Evolutionary conservation across 2,888 invertebrate genomes (phyloP).

Genomic region (Phyllotreta striolata): DNA sequence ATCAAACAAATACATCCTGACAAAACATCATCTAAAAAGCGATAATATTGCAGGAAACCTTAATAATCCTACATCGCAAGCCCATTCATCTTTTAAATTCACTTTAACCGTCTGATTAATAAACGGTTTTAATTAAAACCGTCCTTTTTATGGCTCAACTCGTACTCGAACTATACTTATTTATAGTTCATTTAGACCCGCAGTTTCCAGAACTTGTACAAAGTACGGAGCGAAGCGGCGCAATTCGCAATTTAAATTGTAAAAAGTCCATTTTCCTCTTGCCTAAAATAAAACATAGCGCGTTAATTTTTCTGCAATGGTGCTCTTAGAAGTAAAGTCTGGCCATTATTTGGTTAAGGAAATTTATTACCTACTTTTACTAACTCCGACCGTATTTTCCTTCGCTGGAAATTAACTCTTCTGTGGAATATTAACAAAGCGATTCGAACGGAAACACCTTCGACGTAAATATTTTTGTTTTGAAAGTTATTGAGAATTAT

Average conservation of each 20-base stretch:
- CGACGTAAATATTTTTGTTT: neutral
- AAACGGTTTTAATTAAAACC: conserved; percentile 14
- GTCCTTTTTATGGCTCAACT: conserved; percentile 6
- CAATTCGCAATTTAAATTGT: conserved; percentile 2
- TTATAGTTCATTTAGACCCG: conserved; percentile 6
- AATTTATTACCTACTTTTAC: no score
- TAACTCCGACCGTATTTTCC: no score
- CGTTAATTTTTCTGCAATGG: no score
- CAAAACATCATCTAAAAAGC: no score
- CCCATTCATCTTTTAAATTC: neutral
- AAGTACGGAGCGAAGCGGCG: neutral
- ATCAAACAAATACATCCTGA: no score
- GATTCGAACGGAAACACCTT: no score
- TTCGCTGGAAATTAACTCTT: no score
- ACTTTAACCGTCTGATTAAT: neutral
- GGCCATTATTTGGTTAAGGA: no score
- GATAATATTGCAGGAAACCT: no score
- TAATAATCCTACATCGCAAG: no score
- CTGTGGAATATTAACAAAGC: no score
- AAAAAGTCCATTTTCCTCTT: conserved; percentile 1
- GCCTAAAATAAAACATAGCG: neutral
- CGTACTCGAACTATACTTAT: conserved; percentile 1
- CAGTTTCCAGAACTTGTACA: neutral
- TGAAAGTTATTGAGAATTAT: neutral
- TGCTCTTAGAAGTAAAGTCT: no score